A percentile compares a stretch with the other conserved stretches of the same genome.
Evolutionary conservation across 2,113 vertebrate genomes (phyloP).

Genomic region (Oreotragus oreotragus): DNA sequence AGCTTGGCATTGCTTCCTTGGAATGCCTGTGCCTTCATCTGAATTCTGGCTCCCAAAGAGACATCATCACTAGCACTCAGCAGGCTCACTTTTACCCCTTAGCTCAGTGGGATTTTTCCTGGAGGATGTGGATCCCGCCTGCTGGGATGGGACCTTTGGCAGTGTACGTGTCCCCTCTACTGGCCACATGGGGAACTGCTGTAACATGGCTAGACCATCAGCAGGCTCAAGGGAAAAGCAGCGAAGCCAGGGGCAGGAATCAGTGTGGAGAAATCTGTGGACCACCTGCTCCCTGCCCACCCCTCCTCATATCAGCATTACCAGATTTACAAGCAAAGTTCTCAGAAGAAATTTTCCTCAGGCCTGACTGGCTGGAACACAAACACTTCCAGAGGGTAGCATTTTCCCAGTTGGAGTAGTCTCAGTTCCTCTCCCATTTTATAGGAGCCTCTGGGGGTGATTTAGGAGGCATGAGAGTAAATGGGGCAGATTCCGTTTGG

Average conservation of each 20-base stretch:
- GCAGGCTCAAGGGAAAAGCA: background rate
- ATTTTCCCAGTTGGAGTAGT: background rate
- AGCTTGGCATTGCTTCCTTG: background rate
- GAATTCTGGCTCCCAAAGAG: background rate
- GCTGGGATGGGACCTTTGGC: background rate
- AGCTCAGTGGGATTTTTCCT: background rate
- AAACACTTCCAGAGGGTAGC: background rate
- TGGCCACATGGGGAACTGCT: background rate
- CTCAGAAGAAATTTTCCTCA: background rate
- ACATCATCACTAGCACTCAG: background rate
- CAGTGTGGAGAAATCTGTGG: background rate
- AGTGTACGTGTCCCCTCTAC: constrained; percentile 2
- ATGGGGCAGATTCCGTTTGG: background rate
- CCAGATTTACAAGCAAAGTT: background rate
- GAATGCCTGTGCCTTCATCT: background rate
- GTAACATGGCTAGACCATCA: background rate
- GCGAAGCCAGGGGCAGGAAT: background rate
- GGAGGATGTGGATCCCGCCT: background rate
- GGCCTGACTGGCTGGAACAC: background rate
- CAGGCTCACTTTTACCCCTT: background rate
- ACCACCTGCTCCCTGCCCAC: background rate
- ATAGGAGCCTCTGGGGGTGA: background rate
- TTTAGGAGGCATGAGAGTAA: background rate
- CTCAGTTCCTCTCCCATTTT: background rate
- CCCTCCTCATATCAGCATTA: background rate